A percentile compares a stretch with the other conserved stretches of the same genome.
These are phyloP conservation scores for Eudasyphora cyanicolor DNA, from an alignment of 2,888 invertebrate species.

Conservation along the genomic window DNA sequence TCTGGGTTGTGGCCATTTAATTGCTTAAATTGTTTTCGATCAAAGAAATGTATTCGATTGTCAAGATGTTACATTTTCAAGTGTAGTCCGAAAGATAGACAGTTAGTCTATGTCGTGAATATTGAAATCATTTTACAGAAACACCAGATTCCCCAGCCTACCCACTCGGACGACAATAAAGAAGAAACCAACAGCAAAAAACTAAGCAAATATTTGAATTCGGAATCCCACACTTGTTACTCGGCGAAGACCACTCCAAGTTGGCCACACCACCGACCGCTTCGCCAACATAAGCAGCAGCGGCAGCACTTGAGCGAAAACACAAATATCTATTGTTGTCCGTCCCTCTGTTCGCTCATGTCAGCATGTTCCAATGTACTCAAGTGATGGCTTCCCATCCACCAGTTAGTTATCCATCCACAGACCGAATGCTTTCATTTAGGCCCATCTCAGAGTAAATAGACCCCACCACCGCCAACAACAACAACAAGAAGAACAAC, in stretches of 20 bases:
- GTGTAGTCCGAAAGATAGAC: slow-evolving; percentile 10
- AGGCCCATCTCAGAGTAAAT: neutral
- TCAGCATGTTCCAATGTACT: neutral
- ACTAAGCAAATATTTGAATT: slow-evolving; percentile 5
- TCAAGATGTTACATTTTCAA: slow-evolving; percentile 24
- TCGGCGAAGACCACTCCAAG: neutral
- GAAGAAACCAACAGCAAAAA: neutral
- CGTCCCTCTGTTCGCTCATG: neutral
- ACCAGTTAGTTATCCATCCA: too few species aligned
- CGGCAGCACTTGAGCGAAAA: slow-evolving; percentile 11
- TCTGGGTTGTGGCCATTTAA: slow-evolving; percentile 25
- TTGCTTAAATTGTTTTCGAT: neutral
- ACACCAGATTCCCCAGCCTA: neutral
- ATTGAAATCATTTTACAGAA: neutral
- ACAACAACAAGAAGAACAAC: too few species aligned
- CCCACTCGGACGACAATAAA: slow-evolving; percentile 13
- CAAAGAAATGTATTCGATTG: slow-evolving; percentile 2
- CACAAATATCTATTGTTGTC: neutral
- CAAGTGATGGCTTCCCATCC: slow-evolving; percentile 12
- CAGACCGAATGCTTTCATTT: slow-evolving; percentile 20
- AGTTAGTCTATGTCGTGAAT: slow-evolving; percentile 25
- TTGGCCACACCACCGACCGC: neutral
- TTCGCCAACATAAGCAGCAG: neutral
- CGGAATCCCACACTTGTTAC: slow-evolving; percentile 24
- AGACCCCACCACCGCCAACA: too few species aligned